phyloP scores from a whole-genome alignment of 2,888 invertebrate species.

The Ecliptopera silaceata region DNA sequence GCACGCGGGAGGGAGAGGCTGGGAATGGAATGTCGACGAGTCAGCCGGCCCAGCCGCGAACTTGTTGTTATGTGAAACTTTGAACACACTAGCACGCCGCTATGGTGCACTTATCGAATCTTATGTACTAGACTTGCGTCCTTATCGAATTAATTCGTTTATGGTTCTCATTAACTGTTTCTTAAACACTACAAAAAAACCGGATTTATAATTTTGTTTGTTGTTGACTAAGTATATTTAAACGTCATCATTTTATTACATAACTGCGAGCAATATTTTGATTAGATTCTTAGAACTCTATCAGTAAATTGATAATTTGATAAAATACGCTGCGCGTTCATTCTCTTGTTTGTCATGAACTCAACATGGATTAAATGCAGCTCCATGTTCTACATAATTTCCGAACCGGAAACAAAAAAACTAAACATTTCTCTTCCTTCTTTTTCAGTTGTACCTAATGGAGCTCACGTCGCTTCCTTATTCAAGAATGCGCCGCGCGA shows the following conservation, averaged over 20 bases:
- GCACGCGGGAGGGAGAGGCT: conserved; percentile 56
- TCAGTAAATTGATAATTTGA: not conserved
- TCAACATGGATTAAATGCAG: not conserved
- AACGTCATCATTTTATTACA: not conserved
- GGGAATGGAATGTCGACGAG: conserved; percentile 79
- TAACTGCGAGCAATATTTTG: not conserved
- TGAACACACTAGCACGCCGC: conserved; percentile 54
- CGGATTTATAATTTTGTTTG: not conserved
- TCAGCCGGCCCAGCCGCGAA: conserved; percentile 66
- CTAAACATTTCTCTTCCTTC: conserved; percentile 37
- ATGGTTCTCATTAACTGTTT: not conserved
- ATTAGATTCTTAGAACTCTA: conserved; percentile 1
- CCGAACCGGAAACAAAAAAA: not conserved
- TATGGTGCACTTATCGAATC: conserved; percentile 33
- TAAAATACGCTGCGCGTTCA: not conserved
- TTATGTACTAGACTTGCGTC: not conserved
- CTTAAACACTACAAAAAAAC: not conserved
- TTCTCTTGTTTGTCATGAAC: not conserved
- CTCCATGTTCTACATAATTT: not conserved
- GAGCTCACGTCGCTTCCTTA: conserved; percentile 49
- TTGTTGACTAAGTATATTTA: conserved; percentile 1
- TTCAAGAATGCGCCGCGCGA: conserved; percentile 51
- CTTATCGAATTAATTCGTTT: not conserved
- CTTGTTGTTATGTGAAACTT: conserved; percentile 78
- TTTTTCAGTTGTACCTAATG: conserved; percentile 65